Percentiles rank a stretch among this genome's conserved stretches.
Evolutionary conservation across 2,888 invertebrate species (phyloP).

Genomic region (Muschampia plurimacula): DNA sequence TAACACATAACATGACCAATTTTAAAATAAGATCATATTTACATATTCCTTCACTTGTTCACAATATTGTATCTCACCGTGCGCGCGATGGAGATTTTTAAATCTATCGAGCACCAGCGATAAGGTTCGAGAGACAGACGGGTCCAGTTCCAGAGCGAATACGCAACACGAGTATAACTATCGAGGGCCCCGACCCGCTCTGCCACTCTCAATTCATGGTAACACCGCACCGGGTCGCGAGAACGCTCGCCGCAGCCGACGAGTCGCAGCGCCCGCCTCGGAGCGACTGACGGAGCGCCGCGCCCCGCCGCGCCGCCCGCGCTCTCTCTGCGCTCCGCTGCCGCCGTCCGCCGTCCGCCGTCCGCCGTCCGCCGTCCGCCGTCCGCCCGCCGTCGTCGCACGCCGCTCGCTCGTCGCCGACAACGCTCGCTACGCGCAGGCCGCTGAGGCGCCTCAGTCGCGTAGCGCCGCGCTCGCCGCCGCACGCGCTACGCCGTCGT

Average conservation of each 20-base stretch:
- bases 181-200: conserved; percentile 29
- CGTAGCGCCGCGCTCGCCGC: conserved; percentile 21
- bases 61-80: conserved; percentile 38
- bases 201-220: conserved; percentile 28
- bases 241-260: conserved; percentile 11
- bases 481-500: background rate
- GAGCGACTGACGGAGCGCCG: conserved; percentile 40
- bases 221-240: conserved; percentile 17
- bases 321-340: conserved; percentile 22
- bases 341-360: conserved; percentile 29
- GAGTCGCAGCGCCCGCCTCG: conserved; percentile 42
- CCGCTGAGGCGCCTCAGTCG: conserved; percentile 28
- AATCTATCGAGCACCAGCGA: background rate
- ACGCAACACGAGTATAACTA: conserved; percentile 6
- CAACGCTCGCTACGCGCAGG: no score
- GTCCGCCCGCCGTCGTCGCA: no score
- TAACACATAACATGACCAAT: conserved; percentile 12
- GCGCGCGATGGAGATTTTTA: conserved; percentile 39
- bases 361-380: no score
- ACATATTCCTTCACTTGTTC: conserved; percentile 37
- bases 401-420: no score
- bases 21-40: conserved; percentile 37
- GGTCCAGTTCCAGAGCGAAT: conserved; percentile 1
- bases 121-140: background rate
- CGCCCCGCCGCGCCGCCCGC: conserved; percentile 4